Base-by-base conservation (phyloP, 30 jellyfish, hydroid and myxozoan species). In the Pseudorhiza aurosa region DNA sequence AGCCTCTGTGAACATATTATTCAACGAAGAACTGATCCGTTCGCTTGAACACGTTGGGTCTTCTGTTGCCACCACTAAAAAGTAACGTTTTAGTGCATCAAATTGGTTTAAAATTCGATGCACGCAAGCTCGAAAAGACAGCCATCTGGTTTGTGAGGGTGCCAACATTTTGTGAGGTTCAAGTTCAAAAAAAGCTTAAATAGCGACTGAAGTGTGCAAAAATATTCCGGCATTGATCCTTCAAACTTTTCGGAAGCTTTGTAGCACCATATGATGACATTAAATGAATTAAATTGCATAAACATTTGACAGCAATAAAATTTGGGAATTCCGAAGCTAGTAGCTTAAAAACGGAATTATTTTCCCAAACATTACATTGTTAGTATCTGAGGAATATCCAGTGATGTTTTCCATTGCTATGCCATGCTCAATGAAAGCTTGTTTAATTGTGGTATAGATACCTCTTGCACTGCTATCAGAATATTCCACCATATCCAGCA, bases 301-400 rank as follows among this genome's bases (percentile, higher is more conserved):
- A 58, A 45, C 90, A 78, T 39, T 78, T 78, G 30, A 42, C 39
- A 7, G 89, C 40, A 18, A 51, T 39, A 14, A 68, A 65, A 46
- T 68, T 49, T 2, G 63, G 82, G 21, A 68, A 27, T 11, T 83
- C 82, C 24, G 65, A 25, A 29, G 46, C 70, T 12, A 83, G 68
- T 7, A 68, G 44, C 11, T 26, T 15, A 56, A 82, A 21, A 70
- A 70, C 88, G 2, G 95, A 83, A n/a, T 56, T 88, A 8, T 29
- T 21, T 74, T 83, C 88, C 88, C 95, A 45, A 83, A 83, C 95
- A 70, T 68, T 15, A 83, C 95, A 58, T 83, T 83, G 22, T 88
- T 83, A 0, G 95, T 36, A 31, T 83, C 83, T 8, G 95, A 83
- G 1, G 88, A 68, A 58, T 83, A 83, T 2, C 95, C 95, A 46